Evolutionary conservation across 1,140 invertebrate species (phyloP).

Genomic region (Dysdera silvatica): DNA sequence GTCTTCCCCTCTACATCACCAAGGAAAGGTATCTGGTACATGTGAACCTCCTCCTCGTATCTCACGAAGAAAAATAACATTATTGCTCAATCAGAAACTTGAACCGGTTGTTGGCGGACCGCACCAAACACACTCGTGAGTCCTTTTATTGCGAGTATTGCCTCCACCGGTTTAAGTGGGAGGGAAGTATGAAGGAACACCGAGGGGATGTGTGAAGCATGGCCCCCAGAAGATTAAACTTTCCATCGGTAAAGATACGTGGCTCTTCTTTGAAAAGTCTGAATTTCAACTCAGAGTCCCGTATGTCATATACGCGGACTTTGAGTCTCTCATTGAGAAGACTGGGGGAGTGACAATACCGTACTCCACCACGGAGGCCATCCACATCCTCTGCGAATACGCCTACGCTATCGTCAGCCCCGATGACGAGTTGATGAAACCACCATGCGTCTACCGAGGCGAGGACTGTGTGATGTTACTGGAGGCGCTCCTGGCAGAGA

Average conservation of each 20-base stretch:
- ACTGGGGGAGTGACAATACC: too few relatives aligned
- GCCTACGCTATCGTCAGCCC: not conserved
- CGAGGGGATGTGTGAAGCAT: not conserved
- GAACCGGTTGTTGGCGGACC: not conserved
- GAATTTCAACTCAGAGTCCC: not conserved
- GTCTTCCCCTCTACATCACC: too few relatives aligned
- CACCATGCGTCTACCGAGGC: not conserved
- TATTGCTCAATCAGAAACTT: not conserved
- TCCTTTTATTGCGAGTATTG: not conserved
- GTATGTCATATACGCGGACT: constrained; percentile 1
- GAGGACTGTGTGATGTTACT: not conserved
- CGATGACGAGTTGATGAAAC: not conserved
- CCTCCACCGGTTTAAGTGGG: not conserved
- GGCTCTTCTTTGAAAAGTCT: not conserved
- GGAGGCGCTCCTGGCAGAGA: not conserved
- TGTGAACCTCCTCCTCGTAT: not conserved
- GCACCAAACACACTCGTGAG: not conserved
- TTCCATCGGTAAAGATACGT: not conserved
- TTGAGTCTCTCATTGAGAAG: not conserved
- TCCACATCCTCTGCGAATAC: not conserved
- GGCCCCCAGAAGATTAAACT: not conserved
- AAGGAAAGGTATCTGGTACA: too few relatives aligned
- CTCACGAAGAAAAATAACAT: not conserved
- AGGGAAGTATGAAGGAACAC: not conserved
- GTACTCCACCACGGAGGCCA: not conserved